Conservation (phyloP, 2,113 vertebrate genomes). For the Lipophrys pholis region DNA sequence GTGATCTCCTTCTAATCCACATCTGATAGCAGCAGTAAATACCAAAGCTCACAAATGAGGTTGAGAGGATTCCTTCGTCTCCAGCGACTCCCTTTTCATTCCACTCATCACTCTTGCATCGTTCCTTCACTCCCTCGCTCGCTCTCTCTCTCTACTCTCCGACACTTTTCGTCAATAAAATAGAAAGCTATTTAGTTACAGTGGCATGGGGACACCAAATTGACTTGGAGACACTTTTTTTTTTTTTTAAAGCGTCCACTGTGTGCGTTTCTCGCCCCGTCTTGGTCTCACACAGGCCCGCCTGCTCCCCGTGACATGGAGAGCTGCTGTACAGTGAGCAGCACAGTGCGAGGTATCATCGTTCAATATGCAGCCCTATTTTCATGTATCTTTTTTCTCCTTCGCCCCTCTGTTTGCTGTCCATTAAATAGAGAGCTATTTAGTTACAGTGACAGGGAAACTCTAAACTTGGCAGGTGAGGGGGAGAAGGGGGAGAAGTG, state of each 20-base stretch:
- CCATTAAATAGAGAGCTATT: constrained; percentile 71
- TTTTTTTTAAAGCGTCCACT: constrained; percentile 61
- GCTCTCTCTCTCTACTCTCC: constrained; percentile 25
- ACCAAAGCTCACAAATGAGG: constrained; percentile 59
- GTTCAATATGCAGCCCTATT: constrained; percentile 63
- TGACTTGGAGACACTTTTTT: constrained; percentile 61
- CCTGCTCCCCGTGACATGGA: constrained; percentile 34
- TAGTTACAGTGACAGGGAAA: constrained; percentile 72
- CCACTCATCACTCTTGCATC: constrained; percentile 53
- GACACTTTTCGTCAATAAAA: constrained; percentile 60
- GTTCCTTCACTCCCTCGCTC: neutral
- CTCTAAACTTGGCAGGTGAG: constrained; percentile 37
- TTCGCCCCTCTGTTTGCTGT: constrained; percentile 62
- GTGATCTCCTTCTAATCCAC: constrained; percentile 70
- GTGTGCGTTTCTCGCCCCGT: constrained; percentile 16
- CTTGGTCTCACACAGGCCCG: constrained; percentile 38
- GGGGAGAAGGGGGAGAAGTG: neutral
- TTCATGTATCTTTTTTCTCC: constrained; percentile 37
- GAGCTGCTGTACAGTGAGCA: constrained; percentile 20
- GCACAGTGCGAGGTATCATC: constrained; percentile 42
- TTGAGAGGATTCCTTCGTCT: constrained; percentile 61
- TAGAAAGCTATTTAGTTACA: constrained; percentile 66
- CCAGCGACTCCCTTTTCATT: constrained; percentile 59
- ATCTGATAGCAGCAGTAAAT: constrained; percentile 71
- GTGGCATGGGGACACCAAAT: constrained; percentile 65